phyloP scores from a whole-genome alignment of 2,888 invertebrate genomes.

The Ophioninae sp. region DNA sequence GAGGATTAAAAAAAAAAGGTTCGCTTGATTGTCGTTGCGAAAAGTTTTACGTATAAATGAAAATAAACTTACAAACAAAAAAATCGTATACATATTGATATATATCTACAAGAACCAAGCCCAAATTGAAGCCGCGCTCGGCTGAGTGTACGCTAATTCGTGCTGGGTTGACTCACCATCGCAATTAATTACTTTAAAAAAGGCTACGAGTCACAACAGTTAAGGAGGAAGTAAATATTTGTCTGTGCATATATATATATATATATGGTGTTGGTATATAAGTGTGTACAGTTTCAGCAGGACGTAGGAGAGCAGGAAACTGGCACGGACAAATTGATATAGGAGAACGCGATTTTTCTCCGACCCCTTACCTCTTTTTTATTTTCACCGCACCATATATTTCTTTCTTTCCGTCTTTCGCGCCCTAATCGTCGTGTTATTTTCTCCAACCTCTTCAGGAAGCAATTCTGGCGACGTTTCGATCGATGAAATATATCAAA shows the following conservation, averaged over 20 bases:
- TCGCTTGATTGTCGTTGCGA: too few relatives aligned
- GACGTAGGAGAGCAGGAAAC: not conserved
- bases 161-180: slow-evolving; percentile 17
- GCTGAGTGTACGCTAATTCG: slow-evolving; percentile 36
- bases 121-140: slow-evolving; percentile 3
- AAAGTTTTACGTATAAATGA: too few relatives aligned
- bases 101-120: too few relatives aligned
- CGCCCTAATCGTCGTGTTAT: slow-evolving; percentile 30
- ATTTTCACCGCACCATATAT: slow-evolving; percentile 22
- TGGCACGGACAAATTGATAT: slow-evolving; percentile 58
- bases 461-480: not conserved
- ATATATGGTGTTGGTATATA: not conserved
- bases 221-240: not conserved
- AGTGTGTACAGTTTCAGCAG: not conserved
- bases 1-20: too few relatives aligned
- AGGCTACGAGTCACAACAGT: slow-evolving; percentile 38
- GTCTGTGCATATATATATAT: not conserved
- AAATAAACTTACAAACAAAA: too few relatives aligned
- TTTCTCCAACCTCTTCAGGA: slow-evolving; percentile 33
- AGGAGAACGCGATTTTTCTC: slow-evolving; percentile 54
- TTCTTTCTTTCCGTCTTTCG: slow-evolving; percentile 29
- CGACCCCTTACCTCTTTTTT: slow-evolving; percentile 30
- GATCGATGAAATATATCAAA: not conserved
- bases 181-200: slow-evolving; percentile 61
- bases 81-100: too few relatives aligned